These are phyloP conservation scores for Neoscelio sp. DNA, from an alignment of 2,888 invertebrate species.

Conservation along the genomic window DNA sequence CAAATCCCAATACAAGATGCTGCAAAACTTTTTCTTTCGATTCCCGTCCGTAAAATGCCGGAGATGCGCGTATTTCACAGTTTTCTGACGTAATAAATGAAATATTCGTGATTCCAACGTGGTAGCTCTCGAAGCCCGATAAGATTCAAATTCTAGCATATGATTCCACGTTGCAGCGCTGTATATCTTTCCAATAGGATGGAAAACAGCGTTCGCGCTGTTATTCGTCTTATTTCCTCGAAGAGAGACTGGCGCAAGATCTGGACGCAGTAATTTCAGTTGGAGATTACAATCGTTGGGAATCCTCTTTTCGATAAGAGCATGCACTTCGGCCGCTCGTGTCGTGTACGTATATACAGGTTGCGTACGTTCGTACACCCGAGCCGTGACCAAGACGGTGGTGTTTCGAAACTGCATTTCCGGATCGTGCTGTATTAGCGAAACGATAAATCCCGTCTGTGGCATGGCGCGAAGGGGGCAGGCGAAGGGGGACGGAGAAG, in stretches of 20 bases:
- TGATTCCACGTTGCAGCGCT: constrained; percentile 15
- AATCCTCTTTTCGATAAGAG: constrained; percentile 48
- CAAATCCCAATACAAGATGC: constrained; percentile 62
- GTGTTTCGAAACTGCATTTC: constrained; percentile 69
- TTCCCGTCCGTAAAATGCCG: background rate
- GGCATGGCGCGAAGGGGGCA: constrained; percentile 26
- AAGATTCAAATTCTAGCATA: constrained; percentile 25
- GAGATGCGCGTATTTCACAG: constrained; percentile 13
- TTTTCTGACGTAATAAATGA: constrained; percentile 19
- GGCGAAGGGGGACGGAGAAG: constrained; percentile 59
- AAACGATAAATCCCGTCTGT: constrained; percentile 73
- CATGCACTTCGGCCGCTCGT: constrained; percentile 1
- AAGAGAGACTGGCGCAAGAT: constrained; percentile 6
- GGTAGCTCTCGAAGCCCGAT: constrained; percentile 7
- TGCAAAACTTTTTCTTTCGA: constrained; percentile 24
- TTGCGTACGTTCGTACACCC: background rate
- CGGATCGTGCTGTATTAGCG: constrained; percentile 72
- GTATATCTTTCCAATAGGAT: constrained; percentile 9
- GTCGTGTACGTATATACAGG: constrained; percentile 8
- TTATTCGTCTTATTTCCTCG: constrained; percentile 40
- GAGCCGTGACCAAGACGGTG: constrained; percentile 61
- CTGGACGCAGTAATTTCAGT: constrained; percentile 37
- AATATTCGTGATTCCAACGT: constrained; percentile 4
- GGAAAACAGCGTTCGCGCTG: constrained; percentile 11
- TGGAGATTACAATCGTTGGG: constrained; percentile 68